phyloP scores from a whole-genome alignment of 2,797 vertebrate genomes.

The Epinephelus coioides region DNA sequence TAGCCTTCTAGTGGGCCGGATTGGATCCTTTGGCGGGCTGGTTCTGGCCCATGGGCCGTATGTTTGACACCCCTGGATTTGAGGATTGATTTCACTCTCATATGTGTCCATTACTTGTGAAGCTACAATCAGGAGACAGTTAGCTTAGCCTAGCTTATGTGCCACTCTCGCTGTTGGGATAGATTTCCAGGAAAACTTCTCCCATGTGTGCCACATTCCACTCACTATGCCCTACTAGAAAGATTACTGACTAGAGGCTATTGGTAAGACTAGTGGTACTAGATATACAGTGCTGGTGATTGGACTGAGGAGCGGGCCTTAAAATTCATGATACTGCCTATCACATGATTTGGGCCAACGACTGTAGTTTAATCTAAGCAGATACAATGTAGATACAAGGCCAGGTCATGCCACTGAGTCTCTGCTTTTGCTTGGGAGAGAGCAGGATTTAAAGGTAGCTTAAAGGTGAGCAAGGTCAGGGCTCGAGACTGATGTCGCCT shows the following conservation, averaged over 20 bases:
- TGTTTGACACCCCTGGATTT: too few species aligned
- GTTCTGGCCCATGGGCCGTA: too few species aligned
- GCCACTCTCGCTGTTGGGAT: too few species aligned
- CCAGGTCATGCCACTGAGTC: background rate
- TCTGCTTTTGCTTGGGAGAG: background rate
- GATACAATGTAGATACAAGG: background rate
- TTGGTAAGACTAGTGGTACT: too few species aligned
- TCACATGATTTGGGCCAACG: background rate
- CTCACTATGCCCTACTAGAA: too few species aligned
- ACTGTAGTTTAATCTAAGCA: background rate
- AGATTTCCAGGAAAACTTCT: too few species aligned
- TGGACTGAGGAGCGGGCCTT: background rate
- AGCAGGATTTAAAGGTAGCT: conserved; percentile 12
- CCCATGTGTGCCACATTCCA: too few species aligned
- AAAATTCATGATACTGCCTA: background rate
- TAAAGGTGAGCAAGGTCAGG: conserved; percentile 9
- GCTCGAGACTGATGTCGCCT: background rate
- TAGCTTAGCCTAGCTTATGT: background rate
- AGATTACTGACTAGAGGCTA: background rate
- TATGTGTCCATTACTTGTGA: background rate
- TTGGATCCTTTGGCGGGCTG: too few species aligned
- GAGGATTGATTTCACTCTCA: background rate
- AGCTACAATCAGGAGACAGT: background rate
- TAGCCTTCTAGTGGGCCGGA: too few species aligned
- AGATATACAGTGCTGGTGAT: background rate